Percentiles rank a stretch among this genome's conserved stretches.
phyloP scores from a whole-genome alignment of 2,888 invertebrate genomes.

The Pristionchus arcanus region DNA sequence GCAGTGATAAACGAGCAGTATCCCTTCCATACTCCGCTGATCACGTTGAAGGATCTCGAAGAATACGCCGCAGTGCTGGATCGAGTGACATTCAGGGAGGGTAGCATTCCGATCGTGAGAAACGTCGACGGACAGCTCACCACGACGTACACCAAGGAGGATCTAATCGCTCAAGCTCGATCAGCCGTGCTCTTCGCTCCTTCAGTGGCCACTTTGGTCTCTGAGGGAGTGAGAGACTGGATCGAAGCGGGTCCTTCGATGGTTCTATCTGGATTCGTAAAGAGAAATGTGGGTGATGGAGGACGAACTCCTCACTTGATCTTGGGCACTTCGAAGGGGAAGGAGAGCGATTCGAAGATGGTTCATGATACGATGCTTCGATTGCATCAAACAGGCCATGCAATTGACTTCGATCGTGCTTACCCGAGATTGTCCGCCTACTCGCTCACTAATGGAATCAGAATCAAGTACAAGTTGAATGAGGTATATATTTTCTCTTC shows the following conservation, averaged over 20 bases:
- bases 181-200: slow-evolving; percentile 66
- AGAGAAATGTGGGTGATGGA: slow-evolving; percentile 59
- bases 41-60: slow-evolving; percentile 64
- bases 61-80: slow-evolving; percentile 60
- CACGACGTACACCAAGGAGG: slow-evolving; percentile 61
- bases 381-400: slow-evolving; percentile 58
- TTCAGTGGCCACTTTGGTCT: slow-evolving; percentile 56
- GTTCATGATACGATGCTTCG: slow-evolving; percentile 62
- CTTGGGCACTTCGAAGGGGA: slow-evolving; percentile 64
- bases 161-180: slow-evolving; percentile 66
- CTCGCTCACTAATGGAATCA: neutral
- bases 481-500: neutral
- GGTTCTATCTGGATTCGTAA: slow-evolving; percentile 64
- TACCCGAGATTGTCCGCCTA: neutral
- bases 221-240: slow-evolving; percentile 64
- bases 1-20: slow-evolving; percentile 69
- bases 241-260: slow-evolving; percentile 70
- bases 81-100: slow-evolving; percentile 60
- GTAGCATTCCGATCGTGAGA: slow-evolving; percentile 65
- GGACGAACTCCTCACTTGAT: slow-evolving; percentile 57
- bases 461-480: neutral
- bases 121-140: slow-evolving; percentile 67
- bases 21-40: slow-evolving; percentile 71
- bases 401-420: neutral
- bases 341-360: slow-evolving; percentile 62